These are phyloP conservation scores for Hylaea fasciaria DNA, from an alignment of 2,888 invertebrate species.

Conservation along the genomic window DNA sequence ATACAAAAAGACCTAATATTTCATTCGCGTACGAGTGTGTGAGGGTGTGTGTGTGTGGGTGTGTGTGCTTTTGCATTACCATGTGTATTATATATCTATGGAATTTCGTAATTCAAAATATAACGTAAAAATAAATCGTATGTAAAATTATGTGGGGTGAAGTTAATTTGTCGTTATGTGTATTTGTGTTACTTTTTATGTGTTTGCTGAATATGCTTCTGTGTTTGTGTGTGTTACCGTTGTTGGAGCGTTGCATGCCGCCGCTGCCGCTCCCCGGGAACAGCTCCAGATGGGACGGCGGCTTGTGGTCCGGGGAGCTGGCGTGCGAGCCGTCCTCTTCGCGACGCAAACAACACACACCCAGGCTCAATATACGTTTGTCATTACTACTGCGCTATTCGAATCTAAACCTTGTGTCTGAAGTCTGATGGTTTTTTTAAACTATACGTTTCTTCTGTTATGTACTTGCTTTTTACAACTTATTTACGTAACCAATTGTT, in stretches of 20 bases:
- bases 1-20: constrained; percentile 18
- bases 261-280: constrained; percentile 86
- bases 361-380: constrained; percentile 55
- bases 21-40: constrained; percentile 15
- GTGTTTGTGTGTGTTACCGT: constrained; percentile 90
- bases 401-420: constrained; percentile 9
- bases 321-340: constrained; percentile 78
- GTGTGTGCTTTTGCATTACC: too few relatives aligned
- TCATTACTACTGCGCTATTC: constrained; percentile 2
- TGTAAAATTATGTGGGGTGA: background rate
- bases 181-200: background rate
- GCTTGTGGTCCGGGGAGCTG: constrained; percentile 88
- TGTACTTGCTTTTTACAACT: background rate
- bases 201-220: too few relatives aligned
- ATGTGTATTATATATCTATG: too few relatives aligned
- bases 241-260: constrained; percentile 89
- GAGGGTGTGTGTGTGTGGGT: constrained; percentile 4
- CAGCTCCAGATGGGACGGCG: constrained; percentile 89
- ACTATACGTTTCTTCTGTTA: background rate
- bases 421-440: background rate
- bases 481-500: background rate
- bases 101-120: too few relatives aligned
- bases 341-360: constrained; percentile 66
- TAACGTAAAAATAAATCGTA: too few relatives aligned
- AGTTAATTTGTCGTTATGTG: background rate